Evolutionary conservation across 2,888 invertebrate genomes (phyloP).

Genomic region (Dynastes maya): DNA sequence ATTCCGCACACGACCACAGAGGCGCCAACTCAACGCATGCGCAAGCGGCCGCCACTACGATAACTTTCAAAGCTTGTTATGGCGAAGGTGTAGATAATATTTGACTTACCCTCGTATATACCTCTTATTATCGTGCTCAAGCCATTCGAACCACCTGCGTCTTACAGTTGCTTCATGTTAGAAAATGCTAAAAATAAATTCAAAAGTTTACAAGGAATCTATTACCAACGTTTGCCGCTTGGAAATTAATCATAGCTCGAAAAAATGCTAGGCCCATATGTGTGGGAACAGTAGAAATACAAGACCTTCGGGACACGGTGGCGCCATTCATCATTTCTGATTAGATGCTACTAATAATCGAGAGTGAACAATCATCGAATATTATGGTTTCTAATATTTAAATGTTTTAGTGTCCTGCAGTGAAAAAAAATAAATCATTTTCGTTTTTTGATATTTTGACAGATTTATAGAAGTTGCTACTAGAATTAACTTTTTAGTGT

Average conservation of each 20-base stretch:
- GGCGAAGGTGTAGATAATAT: no score
- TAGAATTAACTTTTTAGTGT: neutral
- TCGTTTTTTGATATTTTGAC: neutral
- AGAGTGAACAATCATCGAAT: neutral
- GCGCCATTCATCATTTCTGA: conserved; percentile 14
- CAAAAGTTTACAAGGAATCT: neutral
- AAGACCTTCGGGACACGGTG: conserved; percentile 1
- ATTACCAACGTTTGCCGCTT: conserved; percentile 1
- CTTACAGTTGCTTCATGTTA: conserved; percentile 11
- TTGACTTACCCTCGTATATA: neutral
- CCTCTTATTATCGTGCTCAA: neutral
- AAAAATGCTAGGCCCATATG: neutral
- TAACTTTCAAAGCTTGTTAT: no score
- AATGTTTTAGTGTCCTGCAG: neutral
- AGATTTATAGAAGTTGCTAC: neutral
- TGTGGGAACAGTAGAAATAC: conserved; percentile 13
- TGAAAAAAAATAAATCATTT: neutral
- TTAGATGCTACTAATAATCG: neutral
- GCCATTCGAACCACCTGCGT: neutral
- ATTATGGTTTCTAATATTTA: neutral
- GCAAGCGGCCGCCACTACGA: no score
- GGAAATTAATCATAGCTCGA: conserved; percentile 24
- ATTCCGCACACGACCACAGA: no score
- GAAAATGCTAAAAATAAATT: conserved; percentile 6
- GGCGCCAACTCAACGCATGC: no score